Evolutionary conservation across 2,113 vertebrate species (phyloP).

Genomic region (Spizaetus ornatus): DNA sequence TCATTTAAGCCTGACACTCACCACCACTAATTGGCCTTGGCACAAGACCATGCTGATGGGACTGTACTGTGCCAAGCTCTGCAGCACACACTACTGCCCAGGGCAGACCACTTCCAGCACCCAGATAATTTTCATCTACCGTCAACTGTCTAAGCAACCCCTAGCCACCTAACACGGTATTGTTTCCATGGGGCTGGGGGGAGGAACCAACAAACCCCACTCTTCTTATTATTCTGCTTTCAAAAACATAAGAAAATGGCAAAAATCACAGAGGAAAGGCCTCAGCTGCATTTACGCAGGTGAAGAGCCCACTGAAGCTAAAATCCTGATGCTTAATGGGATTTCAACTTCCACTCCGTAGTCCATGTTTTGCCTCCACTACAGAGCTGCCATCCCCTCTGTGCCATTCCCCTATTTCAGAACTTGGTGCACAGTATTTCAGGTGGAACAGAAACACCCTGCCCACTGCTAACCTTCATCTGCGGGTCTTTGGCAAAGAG

Average conservation of each 20-base stretch:
- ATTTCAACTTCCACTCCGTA: neutral
- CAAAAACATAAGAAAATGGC: neutral
- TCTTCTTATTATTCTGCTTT: neutral
- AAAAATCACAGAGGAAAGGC: neutral
- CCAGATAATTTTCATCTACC: neutral
- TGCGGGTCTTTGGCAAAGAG: slow-evolving; percentile 30
- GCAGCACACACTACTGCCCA: neutral
- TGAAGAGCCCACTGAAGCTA: neutral
- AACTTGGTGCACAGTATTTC: rapidly evolving
- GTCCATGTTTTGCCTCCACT: neutral
- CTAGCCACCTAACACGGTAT: neutral
- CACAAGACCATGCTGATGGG: neutral
- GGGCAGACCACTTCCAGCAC: neutral
- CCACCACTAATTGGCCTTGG: neutral
- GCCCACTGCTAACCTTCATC: slow-evolving; percentile 35
- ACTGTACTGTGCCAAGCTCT: too few relatives aligned
- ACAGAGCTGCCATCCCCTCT: neutral
- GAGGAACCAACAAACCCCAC: neutral
- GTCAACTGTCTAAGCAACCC: neutral
- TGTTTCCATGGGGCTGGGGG: rapidly evolving
- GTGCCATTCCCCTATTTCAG: too few relatives aligned
- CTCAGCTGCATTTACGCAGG: neutral
- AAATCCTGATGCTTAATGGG: neutral
- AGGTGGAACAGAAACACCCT: neutral
- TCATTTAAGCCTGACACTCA: neutral